phyloP scores from a whole-genome alignment of 2,888 invertebrate genomes.

The Trilocha varians region DNA sequence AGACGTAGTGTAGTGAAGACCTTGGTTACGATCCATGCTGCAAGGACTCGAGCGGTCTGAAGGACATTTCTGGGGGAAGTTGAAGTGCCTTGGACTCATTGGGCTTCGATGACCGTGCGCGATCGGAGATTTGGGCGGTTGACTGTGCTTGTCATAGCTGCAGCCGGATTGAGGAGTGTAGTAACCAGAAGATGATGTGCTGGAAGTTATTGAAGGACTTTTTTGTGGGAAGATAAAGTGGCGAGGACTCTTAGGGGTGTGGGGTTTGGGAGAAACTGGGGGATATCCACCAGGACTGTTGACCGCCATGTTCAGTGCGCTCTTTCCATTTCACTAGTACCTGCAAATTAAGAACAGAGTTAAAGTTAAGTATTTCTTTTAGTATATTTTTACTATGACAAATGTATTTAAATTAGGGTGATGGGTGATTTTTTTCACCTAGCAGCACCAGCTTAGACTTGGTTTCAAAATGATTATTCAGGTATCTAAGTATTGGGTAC shows the following conservation, averaged over 20 bases:
- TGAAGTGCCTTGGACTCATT: conserved; percentile 73
- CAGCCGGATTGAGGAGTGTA: conserved; percentile 71
- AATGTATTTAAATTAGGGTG: no score
- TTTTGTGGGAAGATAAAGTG: conserved; percentile 71
- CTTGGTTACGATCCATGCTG: conserved; percentile 42
- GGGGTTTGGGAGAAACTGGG: conserved; percentile 70
- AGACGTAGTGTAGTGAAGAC: conserved; percentile 55
- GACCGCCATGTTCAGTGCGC: conserved; percentile 64
- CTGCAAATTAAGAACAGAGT: conserved; percentile 38
- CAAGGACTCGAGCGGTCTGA: conserved; percentile 62
- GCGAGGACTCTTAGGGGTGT: conserved; percentile 71
- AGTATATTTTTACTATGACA: no score
- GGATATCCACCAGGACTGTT: conserved; percentile 74
- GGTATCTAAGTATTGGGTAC: no score
- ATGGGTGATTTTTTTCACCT: no score
- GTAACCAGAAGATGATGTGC: conserved; percentile 70
- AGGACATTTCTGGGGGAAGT: conserved; percentile 66
- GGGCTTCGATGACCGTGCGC: conserved; percentile 74
- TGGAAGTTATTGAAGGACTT: conserved; percentile 66
- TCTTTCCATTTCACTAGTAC: conserved; percentile 39
- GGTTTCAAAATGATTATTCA: no score
- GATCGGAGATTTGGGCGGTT: conserved; percentile 63
- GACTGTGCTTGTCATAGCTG: conserved; percentile 59
- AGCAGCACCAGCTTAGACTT: no score
- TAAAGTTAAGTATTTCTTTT: background rate